Conservation (phyloP, 2,888 invertebrate species). For the Agonopterix arenella region DNA sequence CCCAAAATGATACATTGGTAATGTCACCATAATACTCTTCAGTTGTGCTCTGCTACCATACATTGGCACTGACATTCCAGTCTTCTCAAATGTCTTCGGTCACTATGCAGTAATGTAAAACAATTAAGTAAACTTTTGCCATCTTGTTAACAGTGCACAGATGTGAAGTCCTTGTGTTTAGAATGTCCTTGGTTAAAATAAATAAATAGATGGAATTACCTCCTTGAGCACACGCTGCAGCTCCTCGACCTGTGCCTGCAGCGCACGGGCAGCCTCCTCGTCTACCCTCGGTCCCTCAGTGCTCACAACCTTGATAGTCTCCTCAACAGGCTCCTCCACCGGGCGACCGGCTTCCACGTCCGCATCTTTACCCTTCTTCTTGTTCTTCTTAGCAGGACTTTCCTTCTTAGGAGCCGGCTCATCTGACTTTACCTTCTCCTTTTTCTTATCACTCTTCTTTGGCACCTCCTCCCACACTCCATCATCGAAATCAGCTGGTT, state of each 20-base stretch:
- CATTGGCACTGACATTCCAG: too few relatives aligned
- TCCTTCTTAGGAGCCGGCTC: conserved; percentile 64
- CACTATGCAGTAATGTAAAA: too few relatives aligned
- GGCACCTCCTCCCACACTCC: conserved; percentile 86
- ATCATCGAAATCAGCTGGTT: conserved; percentile 84
- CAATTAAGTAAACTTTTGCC: too few relatives aligned
- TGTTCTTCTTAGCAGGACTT: conserved; percentile 67
- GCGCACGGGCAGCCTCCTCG: conserved; percentile 55
- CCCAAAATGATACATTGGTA: too few relatives aligned
- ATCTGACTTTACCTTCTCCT: conserved; percentile 78
- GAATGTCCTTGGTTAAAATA: conserved; percentile 1
- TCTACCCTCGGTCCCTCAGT: conserved; percentile 57
- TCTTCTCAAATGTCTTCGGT: too few relatives aligned
- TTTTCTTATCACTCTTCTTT: conserved; percentile 84
- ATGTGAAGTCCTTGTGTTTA: too few relatives aligned
- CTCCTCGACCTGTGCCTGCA: conserved; percentile 69
- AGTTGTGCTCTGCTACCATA: too few relatives aligned
- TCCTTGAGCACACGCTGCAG: conserved; percentile 66
- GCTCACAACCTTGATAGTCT: conserved; percentile 63
- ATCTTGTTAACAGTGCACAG: too few relatives aligned
- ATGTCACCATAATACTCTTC: too few relatives aligned
- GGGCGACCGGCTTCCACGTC: conserved; percentile 49
- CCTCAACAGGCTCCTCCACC: conserved; percentile 44
- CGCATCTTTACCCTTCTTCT: conserved; percentile 60
- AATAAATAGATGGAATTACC: conserved; percentile 27